Evolutionary conservation across 2,888 invertebrate species (phyloP).

Genomic region (Hirtodrosophila duncani): DNA sequence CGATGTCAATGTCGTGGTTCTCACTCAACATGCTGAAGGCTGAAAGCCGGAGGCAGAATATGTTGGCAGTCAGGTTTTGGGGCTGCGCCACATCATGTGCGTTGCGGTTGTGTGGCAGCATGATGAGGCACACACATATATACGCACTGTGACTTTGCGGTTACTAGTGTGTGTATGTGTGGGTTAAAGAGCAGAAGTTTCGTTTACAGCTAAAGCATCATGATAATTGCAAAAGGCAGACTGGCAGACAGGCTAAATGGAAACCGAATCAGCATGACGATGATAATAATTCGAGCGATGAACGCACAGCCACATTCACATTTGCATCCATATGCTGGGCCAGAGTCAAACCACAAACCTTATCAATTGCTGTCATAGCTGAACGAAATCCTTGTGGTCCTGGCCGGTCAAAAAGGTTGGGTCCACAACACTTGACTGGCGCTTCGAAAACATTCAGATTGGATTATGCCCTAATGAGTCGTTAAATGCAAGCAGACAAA

Average conservation of each 20-base stretch:
- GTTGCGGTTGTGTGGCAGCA: constrained; percentile 66
- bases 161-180: too few species aligned
- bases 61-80: too few species aligned
- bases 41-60: too few species aligned
- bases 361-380: constrained; percentile 34
- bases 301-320: constrained; percentile 16
- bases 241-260: constrained; percentile 9
- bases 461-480: constrained; percentile 63
- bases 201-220: constrained; percentile 45
- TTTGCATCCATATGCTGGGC: constrained; percentile 1
- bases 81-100: constrained; percentile 46
- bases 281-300: constrained; percentile 66
- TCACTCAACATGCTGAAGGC: constrained; percentile 32
- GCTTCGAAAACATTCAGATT: constrained; percentile 29
- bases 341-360: constrained; percentile 25
- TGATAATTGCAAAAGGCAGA: constrained; percentile 64
- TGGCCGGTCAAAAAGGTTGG: constrained; percentile 17
- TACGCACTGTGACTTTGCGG: constrained; percentile 39
- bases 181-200: constrained; percentile 18
- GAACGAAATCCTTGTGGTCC: constrained; percentile 21
- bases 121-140: constrained; percentile 46
- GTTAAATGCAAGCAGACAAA: constrained; percentile 41
- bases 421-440: constrained; percentile 8
- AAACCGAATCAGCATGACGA: constrained; percentile 50
- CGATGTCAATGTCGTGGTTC: constrained; percentile 45